A percentile compares a stretch with the other conserved stretches of the same genome.
phyloP scores from a whole-genome alignment of 2,888 invertebrate species.

The Papilio protenor region DNA sequence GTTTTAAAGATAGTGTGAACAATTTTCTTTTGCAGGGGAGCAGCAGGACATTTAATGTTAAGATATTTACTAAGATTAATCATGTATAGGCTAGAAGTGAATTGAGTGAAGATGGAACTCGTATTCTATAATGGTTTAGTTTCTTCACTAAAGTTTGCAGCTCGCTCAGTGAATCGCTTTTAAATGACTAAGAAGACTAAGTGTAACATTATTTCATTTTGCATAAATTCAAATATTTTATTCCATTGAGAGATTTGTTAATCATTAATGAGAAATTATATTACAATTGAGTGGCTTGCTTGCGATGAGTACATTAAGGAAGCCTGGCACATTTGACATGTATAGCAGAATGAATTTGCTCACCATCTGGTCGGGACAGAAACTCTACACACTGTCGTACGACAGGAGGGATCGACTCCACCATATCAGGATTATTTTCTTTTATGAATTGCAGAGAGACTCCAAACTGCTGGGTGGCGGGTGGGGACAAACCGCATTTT shows the following conservation, averaged over 20 bases:
- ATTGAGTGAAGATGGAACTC: background rate
- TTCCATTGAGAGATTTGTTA: background rate
- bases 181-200: background rate
- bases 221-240: background rate
- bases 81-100: background rate
- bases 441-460: slow-evolving; percentile 96
- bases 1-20: too few species aligned
- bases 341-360: slow-evolving; percentile 53
- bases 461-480: slow-evolving; percentile 96
- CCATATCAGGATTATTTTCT: slow-evolving; percentile 89
- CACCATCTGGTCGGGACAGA: slow-evolving; percentile 94
- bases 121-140: background rate
- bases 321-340: background rate
- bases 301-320: background rate
- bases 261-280: background rate
- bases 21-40: background rate
- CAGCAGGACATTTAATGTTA: background rate
- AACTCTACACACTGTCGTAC: slow-evolving; percentile 96
- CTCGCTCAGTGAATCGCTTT: background rate
- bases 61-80: background rate
- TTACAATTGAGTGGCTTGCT: background rate
- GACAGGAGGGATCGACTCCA: slow-evolving; percentile 95
- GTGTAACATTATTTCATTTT: background rate
- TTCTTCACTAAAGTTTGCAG: background rate
- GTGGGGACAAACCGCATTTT: slow-evolving; percentile 61